Evolutionary conservation across 2,113 vertebrate genomes (phyloP).

Genomic region (Caranx ignobilis): DNA sequence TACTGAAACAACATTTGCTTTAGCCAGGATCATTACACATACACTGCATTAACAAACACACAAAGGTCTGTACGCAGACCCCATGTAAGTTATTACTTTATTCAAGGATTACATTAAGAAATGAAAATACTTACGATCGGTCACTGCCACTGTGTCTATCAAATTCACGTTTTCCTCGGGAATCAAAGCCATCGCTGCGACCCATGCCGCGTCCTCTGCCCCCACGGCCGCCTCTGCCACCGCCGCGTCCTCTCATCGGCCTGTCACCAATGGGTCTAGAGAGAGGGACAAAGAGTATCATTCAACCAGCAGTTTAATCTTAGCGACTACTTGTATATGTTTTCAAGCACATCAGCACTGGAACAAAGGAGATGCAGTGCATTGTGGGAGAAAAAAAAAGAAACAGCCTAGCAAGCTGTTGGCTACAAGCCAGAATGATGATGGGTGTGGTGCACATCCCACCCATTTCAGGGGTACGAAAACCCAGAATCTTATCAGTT

Average conservation of each 20-base stretch:
- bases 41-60: neutral
- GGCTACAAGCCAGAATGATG: too few species aligned
- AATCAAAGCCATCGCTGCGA: constrained; percentile 95
- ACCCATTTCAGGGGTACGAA: too few species aligned
- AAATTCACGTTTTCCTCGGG: constrained; percentile 97
- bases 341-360: too few species aligned
- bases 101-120: neutral
- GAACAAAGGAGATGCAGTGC: too few species aligned
- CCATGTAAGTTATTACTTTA: neutral
- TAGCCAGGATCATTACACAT: constrained; percentile 47
- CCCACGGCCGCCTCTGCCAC: constrained; percentile 86
- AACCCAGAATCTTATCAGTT: too few species aligned
- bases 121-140: constrained; percentile 90
- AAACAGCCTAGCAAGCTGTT: too few species aligned
- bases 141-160: constrained; percentile 98
- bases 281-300: neutral
- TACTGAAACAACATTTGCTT: constrained; percentile 91
- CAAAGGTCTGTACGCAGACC: neutral
- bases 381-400: too few species aligned
- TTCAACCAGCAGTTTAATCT: neutral
- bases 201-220: constrained; percentile 94
- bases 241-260: constrained; percentile 92
- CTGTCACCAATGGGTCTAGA: constrained; percentile 90
- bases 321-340: neutral
- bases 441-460: too few species aligned